phyloP scores from a whole-genome alignment of 1,140 invertebrate genomes.

The Drosophila santomea region DNA sequence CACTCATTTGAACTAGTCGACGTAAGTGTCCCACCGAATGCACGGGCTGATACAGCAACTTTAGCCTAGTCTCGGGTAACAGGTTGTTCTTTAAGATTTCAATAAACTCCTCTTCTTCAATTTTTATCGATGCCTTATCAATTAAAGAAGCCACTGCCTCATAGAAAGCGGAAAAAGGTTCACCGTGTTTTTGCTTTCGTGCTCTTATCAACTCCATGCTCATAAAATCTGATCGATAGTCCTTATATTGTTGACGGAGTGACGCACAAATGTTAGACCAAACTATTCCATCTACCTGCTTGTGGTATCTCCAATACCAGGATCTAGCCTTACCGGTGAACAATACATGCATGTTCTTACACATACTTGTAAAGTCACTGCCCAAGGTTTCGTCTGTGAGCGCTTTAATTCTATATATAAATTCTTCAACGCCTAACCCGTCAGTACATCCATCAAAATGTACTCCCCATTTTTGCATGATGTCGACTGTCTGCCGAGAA shows the following conservation, averaged over 20 bases:
- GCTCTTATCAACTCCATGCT: neutral
- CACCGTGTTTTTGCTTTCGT: neutral
- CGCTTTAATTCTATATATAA: no score
- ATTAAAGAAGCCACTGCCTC: no score
- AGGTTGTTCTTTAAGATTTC: no score
- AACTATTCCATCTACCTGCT: neutral
- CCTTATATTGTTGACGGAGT: slow-evolving; percentile 25
- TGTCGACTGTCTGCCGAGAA: slow-evolving; percentile 2
- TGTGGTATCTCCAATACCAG: neutral
- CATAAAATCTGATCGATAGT: slow-evolving; percentile 17
- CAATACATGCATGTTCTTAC: no score
- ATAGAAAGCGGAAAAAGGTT: neutral
- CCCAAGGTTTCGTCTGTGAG: no score
- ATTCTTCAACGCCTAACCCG: neutral
- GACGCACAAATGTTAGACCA: slow-evolving; percentile 11
- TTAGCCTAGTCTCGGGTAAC: neutral
- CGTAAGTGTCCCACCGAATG: neutral
- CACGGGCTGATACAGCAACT: neutral
- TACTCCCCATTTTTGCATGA: slow-evolving; percentile 6
- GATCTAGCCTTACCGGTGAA: neutral
- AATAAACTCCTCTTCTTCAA: no score
- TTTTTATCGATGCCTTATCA: no score
- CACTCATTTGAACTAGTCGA: neutral
- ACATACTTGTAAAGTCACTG: no score
- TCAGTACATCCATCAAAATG: slow-evolving; percentile 3